phyloP scores from a whole-genome alignment of 1,140 invertebrate genomes.

The Ceratina japonica region DNA sequence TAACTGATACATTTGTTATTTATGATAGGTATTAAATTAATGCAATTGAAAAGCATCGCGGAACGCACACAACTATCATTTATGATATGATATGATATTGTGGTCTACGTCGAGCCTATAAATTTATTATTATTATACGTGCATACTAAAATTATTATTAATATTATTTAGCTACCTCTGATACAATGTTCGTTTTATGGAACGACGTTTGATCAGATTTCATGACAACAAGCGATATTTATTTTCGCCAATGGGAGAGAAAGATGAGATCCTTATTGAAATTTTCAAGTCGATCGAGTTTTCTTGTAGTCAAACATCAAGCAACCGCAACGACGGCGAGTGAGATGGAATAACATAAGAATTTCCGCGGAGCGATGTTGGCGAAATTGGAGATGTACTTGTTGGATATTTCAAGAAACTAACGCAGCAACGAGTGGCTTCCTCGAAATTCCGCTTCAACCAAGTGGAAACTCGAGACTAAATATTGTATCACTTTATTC shows the following conservation, averaged over 20 bases:
- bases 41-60: too few relatives aligned
- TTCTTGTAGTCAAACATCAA: background rate
- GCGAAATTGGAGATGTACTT: constrained; percentile 1
- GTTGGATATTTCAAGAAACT: constrained; percentile 10
- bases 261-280: background rate
- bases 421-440: constrained; percentile 10
- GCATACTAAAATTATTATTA: too few relatives aligned
- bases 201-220: too few relatives aligned
- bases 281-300: background rate
- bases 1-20: too few relatives aligned
- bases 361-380: background rate
- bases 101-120: too few relatives aligned
- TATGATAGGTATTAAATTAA: too few relatives aligned
- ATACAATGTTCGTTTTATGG: too few relatives aligned
- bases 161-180: too few relatives aligned
- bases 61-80: too few relatives aligned
- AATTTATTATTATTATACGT: too few relatives aligned
- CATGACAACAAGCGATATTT: background rate
- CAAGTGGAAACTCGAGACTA: background rate
- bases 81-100: too few relatives aligned
- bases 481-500: background rate
- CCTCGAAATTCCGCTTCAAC: background rate
- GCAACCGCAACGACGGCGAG: background rate
- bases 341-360: constrained; percentile 1
- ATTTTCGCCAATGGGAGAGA: background rate